Base-by-base conservation (phyloP, 1,140 invertebrate species). In the Eueides isabella region DNA sequence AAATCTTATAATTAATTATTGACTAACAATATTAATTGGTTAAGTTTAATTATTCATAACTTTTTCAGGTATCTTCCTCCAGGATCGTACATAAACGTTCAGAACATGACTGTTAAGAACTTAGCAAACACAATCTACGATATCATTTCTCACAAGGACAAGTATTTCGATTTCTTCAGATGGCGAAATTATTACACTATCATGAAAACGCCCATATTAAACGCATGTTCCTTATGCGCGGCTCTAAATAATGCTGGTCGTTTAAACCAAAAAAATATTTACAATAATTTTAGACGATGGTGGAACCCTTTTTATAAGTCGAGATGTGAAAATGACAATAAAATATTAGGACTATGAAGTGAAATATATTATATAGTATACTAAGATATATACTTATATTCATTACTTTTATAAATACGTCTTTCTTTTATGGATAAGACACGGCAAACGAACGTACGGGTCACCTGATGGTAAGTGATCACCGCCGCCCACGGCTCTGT, bases 171-270 rank as follows among this genome's bases (percentile, higher is more conserved):
- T 5, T 87, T 79, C 78, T 90, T 88, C 67, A 63, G 75, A 16
- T 90, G 86, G 87, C 80, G 71, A 68, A 87, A 88, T 67, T 83
- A 90, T 63, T 90, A 89, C 71, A 75, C 55, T n/a, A 72, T 89
- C 26, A 78, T 48, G 2, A 78, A 79, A 16, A 55, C 79, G 0
- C 63, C 65, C 0, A 35, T 69, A 1, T 72, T 87, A 0, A 77
- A 90, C 28, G 78, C 77, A 0, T 90, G 88, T 70, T 44, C 5
- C 0, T 72, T 90, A 0, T 90, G 88, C 31, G 76, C 80, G 16
- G 44, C 68, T 4, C 55, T 90, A 35, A 88, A 89, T 35, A 78
- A 83, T 48, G 76, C 81, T 5, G 30, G 41, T 1, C 80, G 80
- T 66, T 61, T 86, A 30, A 69, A 26, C 0, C 70, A 78, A n/a